A percentile compares a stretch with the other conserved stretches of the same genome.
Evolutionary conservation across 1,140 invertebrate genomes (phyloP).

Genomic region (Tetramorium parvispinum): DNA sequence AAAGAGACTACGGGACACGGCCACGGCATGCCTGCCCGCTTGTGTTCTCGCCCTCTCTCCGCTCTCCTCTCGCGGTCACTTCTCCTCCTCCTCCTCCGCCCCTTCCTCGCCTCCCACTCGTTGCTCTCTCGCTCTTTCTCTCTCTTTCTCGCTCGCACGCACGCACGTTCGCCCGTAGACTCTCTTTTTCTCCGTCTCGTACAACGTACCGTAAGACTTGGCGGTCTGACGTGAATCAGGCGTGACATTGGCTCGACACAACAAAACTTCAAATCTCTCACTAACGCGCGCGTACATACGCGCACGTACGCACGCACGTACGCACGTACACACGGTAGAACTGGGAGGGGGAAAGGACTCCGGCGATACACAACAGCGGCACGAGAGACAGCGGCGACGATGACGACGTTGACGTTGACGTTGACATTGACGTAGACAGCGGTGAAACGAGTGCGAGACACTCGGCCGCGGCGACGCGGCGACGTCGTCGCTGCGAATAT

Average conservation of each 20-base stretch:
- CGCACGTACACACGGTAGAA: not conserved
- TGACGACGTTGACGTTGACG: slow-evolving; percentile 30
- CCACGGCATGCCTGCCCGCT: slow-evolving; percentile 12
- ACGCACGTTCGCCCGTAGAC: not conserved
- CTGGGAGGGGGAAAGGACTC: slow-evolving; percentile 22
- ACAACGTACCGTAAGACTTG: slow-evolving; percentile 61
- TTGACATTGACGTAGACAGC: slow-evolving; percentile 42
- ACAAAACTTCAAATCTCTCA: slow-evolving; percentile 77
- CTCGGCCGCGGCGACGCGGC: slow-evolving; percentile 61
- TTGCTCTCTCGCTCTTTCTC: not conserved
- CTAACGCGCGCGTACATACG: slow-evolving; percentile 42
- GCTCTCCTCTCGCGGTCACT: slow-evolving; percentile 46
- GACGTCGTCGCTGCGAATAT: slow-evolving; percentile 65
- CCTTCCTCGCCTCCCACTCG: slow-evolving; percentile 6
- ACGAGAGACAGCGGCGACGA: slow-evolving; percentile 38
- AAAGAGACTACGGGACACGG: slow-evolving; percentile 28
- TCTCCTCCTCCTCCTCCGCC: not conserved
- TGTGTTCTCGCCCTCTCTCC: slow-evolving; percentile 49
- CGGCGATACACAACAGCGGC: slow-evolving; percentile 68
- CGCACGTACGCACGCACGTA: slow-evolving; percentile 21
- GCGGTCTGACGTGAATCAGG: slow-evolving; percentile 75
- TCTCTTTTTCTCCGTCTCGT: slow-evolving; percentile 32
- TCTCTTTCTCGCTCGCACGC: not conserved
- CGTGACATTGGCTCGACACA: slow-evolving; percentile 77
- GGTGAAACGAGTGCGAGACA: slow-evolving; percentile 46